Base-by-base conservation (phyloP, 2,113 vertebrate species). In the Heloderma charlesbogerti region DNA sequence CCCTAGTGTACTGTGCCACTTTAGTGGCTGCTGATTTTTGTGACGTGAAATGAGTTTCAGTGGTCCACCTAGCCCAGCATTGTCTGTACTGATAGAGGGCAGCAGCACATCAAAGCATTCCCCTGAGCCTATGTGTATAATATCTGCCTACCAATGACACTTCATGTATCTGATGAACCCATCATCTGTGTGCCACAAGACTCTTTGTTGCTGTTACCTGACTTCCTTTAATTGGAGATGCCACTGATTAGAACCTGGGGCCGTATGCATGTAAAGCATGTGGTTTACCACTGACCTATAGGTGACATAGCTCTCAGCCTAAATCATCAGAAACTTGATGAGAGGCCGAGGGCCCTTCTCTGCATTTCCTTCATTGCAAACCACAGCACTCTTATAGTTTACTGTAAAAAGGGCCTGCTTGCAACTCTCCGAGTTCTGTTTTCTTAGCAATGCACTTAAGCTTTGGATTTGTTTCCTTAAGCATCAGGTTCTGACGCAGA, bases 381-480 rank as follows among this genome's bases (percentile, higher is more conserved):
- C 84, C 83, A 69, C 82, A 90, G 60, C 34, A 1, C 71, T 79
- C 25, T 86, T 86, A 78, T 71, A 29, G 6, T 79, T 27, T 51
- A 78, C 40, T 54, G 25, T 48, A 79, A 37, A 86, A 90, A 54
- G 48, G 60, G 34, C 43, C 43, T 48, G 69, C 54, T 48, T 90
- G 85, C 88, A 92, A 57, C 69, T 15, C 77, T 92, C 84, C 90
- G 93, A 94, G 91, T 91, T 87, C 22, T 85, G 0, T 93, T 93
- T 57, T 83, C 90, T 95, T 94, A 93, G 71, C 81, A 91, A 27
- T 81, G 16, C 20, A 89, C 91, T 91, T 90, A 93, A 94, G 81
- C 77, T 91, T 75, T 94, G 91, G 89, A 89, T 95, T 97, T 96
- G 93, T 87, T 96, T 80, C 75, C 43, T 94, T 92, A 93, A 92